phyloP scores from a whole-genome alignment of 2,797 vertebrate genomes.

The Crypturellus tataupa region DNA sequence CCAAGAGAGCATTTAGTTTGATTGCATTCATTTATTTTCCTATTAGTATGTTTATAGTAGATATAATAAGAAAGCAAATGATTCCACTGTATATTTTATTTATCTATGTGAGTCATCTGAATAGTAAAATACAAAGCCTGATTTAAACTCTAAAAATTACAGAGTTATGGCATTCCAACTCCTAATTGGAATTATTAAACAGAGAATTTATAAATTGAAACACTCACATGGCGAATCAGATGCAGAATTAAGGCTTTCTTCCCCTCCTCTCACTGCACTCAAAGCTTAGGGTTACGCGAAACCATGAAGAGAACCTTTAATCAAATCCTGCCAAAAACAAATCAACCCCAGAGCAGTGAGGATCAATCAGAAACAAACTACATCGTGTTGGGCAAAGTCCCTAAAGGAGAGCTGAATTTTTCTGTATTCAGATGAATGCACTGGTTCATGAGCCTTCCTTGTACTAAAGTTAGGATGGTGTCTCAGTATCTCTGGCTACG shows the following conservation, averaged over 20 bases:
- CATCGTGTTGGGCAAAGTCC: accelerated
- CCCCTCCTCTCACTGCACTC: neutral
- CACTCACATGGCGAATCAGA: neutral
- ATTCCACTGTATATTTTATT: conserved; percentile 62
- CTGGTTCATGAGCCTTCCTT: accelerated
- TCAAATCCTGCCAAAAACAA: neutral
- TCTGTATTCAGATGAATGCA: neutral
- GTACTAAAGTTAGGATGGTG: neutral
- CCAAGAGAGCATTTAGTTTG: conserved; percentile 28
- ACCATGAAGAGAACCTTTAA: accelerated
- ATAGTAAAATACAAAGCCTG: neutral
- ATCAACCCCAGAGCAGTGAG: accelerated
- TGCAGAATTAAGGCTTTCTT: neutral
- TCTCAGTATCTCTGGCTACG: neutral
- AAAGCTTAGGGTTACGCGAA: neutral
- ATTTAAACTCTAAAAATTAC: conserved; percentile 1
- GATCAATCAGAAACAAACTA: neutral
- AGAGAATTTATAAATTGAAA: neutral
- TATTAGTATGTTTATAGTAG: conserved; percentile 53
- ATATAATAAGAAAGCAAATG: conserved; percentile 57
- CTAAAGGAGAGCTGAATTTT: neutral
- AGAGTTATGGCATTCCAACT: neutral
- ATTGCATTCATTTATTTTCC: conserved; percentile 62
- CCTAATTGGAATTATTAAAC: neutral
- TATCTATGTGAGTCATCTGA: conserved; percentile 52